Base-by-base conservation (phyloP, 2,797 vertebrate genomes). In the Furcifer pardalis region DNA sequence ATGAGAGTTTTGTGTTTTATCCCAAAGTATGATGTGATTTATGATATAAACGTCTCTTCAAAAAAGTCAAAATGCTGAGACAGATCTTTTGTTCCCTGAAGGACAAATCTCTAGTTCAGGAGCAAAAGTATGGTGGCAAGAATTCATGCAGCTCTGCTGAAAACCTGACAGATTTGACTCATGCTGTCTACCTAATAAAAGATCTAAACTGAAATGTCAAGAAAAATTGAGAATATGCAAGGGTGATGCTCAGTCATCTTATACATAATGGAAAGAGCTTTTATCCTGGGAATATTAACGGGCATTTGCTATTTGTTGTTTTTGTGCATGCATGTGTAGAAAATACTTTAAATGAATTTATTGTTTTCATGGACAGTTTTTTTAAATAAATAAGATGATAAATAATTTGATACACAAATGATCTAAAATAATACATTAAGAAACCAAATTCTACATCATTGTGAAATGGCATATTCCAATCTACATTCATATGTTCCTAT, bases 131-230 rank as follows among this genome's bases (percentile, higher is more conserved):
- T 19, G 42, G 40, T 73, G 37, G 30, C 49, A 89, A 72, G 42
- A 86, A 85, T 27, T 83, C 52, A 62, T 79, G 81, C 0, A 76
- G 9, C 1, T 68, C 25, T 1, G 0, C n/a, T 84, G 78, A 86
- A 85, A 87, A 80, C 27, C 74, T 85, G 77, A 79, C 86, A 87
- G 77, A 25, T 77, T 52, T 63, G 42, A 74, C 59, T 85, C 75
- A 84, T 81, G 40, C 23, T 87, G 32, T 37, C 8, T 40, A 42
- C 56, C 40, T 89, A 79, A 74, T 79, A 77, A 91, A 74, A 77
- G 40, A 68, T 75, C 25, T 68, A 89, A 83, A 92, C 56, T 49
- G 62, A 90, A 92, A 89, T 87, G 79, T 86, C 87, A 90, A 87
- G 73, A 85, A 3, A 13, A 65, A 80, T 85, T 35, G 86, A 27